These are phyloP conservation scores for Pogonophryne albipinna DNA, from an alignment of 2,797 vertebrate genomes.

Conservation along the genomic window DNA sequence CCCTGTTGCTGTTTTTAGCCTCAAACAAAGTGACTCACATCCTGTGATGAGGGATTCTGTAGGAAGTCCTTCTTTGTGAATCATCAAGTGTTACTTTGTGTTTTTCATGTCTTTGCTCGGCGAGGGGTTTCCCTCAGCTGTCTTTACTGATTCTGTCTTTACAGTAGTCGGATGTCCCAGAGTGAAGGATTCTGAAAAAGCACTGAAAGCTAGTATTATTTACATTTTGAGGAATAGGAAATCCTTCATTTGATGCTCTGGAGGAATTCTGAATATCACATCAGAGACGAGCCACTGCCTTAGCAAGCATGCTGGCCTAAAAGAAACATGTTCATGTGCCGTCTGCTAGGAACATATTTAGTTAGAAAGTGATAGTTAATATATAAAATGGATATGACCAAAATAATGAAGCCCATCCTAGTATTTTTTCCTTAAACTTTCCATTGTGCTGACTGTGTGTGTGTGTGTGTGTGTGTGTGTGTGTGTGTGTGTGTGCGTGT, in stretches of 20 bases:
- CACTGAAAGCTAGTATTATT: not conserved
- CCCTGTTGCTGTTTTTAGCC: constrained; percentile 43
- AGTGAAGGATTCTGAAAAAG: not conserved
- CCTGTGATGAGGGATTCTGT: constrained; percentile 26
- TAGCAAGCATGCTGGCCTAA: not conserved
- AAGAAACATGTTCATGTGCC: not conserved
- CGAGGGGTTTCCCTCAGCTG: constrained; percentile 11
- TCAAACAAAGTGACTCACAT: constrained; percentile 52
- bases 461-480: too few species aligned
- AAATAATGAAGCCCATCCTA: not conserved
- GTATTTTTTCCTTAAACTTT: too few species aligned
- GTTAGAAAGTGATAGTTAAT: not conserved
- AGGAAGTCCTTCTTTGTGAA: not conserved
- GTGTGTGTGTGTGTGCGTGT: not conserved
- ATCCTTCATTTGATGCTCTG: not conserved
- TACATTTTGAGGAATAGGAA: not conserved
- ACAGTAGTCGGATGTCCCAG: not conserved
- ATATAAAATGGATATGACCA: not conserved
- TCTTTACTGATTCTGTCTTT: constrained; percentile 19
- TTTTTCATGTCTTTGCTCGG: not conserved
- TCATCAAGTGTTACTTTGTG: not conserved
- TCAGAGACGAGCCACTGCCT: not conserved
- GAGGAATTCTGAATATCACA: not conserved
- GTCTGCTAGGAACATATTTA: not conserved
- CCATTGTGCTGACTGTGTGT: not conserved